A percentile compares a stretch with the other conserved stretches of the same genome.
Conservation (phyloP, 2,888 invertebrate species). For the Nomada fucata region DNA sequence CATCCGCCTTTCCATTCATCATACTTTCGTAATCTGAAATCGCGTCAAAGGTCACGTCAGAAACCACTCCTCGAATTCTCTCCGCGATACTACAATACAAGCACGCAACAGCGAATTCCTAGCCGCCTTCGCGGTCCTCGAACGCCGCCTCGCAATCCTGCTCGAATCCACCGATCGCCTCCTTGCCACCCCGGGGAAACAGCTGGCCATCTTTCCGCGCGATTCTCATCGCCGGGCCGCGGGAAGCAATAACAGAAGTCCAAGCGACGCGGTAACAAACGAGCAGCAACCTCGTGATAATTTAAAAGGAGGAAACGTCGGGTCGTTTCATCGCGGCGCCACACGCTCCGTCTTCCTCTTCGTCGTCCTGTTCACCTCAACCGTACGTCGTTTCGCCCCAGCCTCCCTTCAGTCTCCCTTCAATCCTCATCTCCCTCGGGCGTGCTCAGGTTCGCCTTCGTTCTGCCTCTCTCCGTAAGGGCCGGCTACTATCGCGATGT, state of each 20-base stretch:
- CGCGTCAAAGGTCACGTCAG: no score
- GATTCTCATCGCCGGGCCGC: constrained; percentile 5
- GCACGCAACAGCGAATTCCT: no score
- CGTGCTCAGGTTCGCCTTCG: background rate
- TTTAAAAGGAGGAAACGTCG: constrained; percentile 54
- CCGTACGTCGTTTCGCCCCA: constrained; percentile 43
- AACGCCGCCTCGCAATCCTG: background rate
- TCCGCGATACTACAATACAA: no score
- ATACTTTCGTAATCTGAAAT: no score
- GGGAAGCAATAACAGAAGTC: constrained; percentile 22
- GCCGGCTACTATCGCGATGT: constrained; percentile 71
- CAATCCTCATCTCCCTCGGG: background rate
- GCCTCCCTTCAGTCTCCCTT: constrained; percentile 35
- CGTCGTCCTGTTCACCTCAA: constrained; percentile 9
- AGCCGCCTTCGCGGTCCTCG: background rate
- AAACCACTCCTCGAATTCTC: background rate
- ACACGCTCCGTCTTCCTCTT: constrained; percentile 16
- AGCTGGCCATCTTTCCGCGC: constrained; percentile 2
- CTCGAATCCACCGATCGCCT: background rate
- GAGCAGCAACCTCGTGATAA: constrained; percentile 49
- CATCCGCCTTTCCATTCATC: no score
- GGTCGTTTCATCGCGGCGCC: constrained; percentile 39
- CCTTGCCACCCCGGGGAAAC: no score
- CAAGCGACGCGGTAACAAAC: constrained; percentile 11
- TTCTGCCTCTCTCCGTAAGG: background rate